Base-by-base conservation (phyloP, 1,140 invertebrate species). In the Alviniconcha marisindica region DNA sequence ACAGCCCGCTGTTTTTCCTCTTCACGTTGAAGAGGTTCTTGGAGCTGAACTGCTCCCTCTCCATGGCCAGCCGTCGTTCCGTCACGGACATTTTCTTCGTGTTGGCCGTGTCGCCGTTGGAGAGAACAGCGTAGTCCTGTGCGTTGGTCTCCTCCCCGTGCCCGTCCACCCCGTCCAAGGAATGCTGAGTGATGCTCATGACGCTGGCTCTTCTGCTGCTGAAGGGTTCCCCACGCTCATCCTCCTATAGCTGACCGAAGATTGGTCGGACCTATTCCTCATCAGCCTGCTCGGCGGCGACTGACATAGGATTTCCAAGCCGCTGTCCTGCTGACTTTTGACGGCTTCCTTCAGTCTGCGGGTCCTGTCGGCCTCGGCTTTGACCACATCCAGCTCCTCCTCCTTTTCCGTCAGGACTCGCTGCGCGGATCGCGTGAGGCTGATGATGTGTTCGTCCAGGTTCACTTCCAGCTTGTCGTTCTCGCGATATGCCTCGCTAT, bases 21-120 rank as follows among this genome's bases (percentile, higher is more conserved):
- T 24, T 28, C 18, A 80, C 78, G 56, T 80, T 80, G 78, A 80
- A 80, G 3, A 80, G 38, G 54, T 66, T 80, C 28, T 80, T 80
- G 60, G 78, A 44, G n/a, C 78, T 80, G 78, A 60, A 80, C 15
- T 31, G 54, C 0, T 80, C 78, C 21, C 78, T 60, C 60, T 80
- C 78, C 40, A 40, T 80, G 40, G 60, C 56, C 40, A 80, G 51
- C 24, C 78, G 33, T n/a, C 78, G 78, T 15, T 80, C 78, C 78
- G 78, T 66, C 36, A 80, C 5, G 14, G 56, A 28, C 60, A 31
- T 15, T 12, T 66, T 80, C n/a, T 7, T 51, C 42, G 40, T n/a
- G 40, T 76, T 42, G 4, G 28, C 24, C 42, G 31, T 5, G 15
- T 42, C 21, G 21, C 40, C 36, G 71, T 2, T 48, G 10, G 14